Evolutionary conservation across 2,797 vertebrate species (phyloP).

Genomic region (Sylvilagus floridanus): DNA sequence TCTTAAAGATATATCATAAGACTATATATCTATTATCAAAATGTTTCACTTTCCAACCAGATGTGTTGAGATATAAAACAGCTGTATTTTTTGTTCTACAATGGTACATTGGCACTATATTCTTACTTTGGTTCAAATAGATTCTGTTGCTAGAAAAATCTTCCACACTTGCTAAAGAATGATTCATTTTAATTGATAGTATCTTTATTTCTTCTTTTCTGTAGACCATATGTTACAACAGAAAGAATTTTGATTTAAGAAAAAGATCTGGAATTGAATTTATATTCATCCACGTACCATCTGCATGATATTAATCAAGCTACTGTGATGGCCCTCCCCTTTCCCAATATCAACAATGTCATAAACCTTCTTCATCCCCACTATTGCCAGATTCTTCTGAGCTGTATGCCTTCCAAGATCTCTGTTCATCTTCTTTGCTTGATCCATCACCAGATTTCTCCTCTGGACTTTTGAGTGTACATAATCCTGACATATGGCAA

Average conservation of each 20-base stretch:
- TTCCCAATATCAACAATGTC: conserved; percentile 39
- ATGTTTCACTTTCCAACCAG: conserved; percentile 1
- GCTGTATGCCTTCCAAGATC: conserved; percentile 57
- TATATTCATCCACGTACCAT: conserved; percentile 55
- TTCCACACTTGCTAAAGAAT: conserved; percentile 68
- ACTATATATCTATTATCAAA: not conserved
- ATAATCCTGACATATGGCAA: conserved; percentile 35
- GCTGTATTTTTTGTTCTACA: not conserved
- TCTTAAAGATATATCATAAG: not conserved
- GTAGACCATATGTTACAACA: conserved; percentile 67
- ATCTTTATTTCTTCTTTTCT: conserved; percentile 66
- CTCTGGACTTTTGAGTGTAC: not conserved
- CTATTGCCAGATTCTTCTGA: not conserved
- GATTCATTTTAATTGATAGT: conserved; percentile 72
- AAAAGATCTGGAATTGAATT: conserved; percentile 68
- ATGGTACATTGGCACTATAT: not conserved
- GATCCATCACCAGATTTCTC: conserved; percentile 42
- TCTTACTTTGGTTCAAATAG: conserved; percentile 46
- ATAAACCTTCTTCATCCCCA: conserved; percentile 4
- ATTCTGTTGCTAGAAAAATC: conserved; percentile 59
- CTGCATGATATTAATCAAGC: conserved; percentile 63
- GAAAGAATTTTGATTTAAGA: conserved; percentile 60
- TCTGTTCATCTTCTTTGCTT: conserved; percentile 50
- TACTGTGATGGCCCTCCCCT: not conserved
- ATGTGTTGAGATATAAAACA: not conserved